These are phyloP conservation scores for Eriosoma lanigerum DNA, from an alignment of 1,140 invertebrate genomes.

Conservation along the genomic window DNA sequence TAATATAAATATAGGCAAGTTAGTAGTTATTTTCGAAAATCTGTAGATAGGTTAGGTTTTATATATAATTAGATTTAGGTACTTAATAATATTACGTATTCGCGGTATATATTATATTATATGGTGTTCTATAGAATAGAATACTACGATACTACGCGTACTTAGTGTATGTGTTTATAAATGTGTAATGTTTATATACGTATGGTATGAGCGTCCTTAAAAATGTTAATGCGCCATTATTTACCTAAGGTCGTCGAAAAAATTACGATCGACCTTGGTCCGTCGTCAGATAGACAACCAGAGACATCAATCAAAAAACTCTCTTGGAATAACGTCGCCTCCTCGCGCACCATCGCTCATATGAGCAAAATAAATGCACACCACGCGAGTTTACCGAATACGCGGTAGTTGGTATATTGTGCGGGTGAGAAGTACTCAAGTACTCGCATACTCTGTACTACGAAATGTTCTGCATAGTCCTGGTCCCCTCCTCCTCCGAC, in stretches of 20 bases:
- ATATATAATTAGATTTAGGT: too few relatives aligned
- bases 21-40: too few relatives aligned
- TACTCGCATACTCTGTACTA: background rate
- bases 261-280: constrained; percentile 40
- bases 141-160: too few relatives aligned
- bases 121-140: too few relatives aligned
- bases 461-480: background rate
- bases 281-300: constrained; percentile 7
- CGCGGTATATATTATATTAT: too few relatives aligned
- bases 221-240: constrained; percentile 41
- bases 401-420: constrained; percentile 13
- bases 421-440: background rate
- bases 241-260: constrained; percentile 51
- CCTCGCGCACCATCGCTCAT: background rate
- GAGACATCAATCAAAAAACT: constrained; percentile 42
- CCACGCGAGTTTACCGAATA: background rate
- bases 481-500: background rate
- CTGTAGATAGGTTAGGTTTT: too few relatives aligned
- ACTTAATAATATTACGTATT: too few relatives aligned
- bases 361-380: background rate
- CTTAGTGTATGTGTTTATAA: background rate
- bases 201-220: constrained; percentile 21
- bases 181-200: too few relatives aligned
- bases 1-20: too few relatives aligned
- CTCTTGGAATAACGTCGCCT: background rate